Evolutionary conservation across 2,797 vertebrate genomes (phyloP).

Genomic region (Coracias cyanogaster): DNA sequence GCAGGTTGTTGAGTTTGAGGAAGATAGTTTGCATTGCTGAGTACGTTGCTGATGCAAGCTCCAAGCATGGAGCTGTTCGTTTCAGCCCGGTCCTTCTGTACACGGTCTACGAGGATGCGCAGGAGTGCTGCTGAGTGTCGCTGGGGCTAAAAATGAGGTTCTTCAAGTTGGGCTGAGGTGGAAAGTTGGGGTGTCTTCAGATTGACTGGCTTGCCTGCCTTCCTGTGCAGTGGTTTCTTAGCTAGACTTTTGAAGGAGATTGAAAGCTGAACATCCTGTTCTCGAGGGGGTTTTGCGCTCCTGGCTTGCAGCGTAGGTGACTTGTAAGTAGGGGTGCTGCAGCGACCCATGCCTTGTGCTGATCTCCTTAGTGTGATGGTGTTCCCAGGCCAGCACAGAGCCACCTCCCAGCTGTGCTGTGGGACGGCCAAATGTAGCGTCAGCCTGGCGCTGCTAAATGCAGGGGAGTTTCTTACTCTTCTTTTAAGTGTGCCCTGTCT

Average conservation of each 20-base stretch:
- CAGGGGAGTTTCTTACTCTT: neutral
- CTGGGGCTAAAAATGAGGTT: neutral
- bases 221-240: neutral
- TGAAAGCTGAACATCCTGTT: constrained; percentile 16
- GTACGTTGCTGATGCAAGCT: neutral
- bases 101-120: accelerated
- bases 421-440: neutral
- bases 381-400: neutral
- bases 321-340: neutral
- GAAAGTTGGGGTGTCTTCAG: neutral
- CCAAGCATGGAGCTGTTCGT: neutral
- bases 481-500: neutral
- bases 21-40: neutral
- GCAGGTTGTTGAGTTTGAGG: neutral
- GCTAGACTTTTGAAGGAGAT: neutral
- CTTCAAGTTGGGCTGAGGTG: neutral
- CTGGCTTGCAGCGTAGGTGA: neutral
- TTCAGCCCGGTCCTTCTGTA: neutral
- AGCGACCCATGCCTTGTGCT: neutral
- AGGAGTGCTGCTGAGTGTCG: neutral
- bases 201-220: neutral
- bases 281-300: neutral
- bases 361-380: neutral
- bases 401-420: neutral
- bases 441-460: neutral